phyloP scores from a whole-genome alignment of 1,140 invertebrate species.

The Cydia fagiglandana region DNA sequence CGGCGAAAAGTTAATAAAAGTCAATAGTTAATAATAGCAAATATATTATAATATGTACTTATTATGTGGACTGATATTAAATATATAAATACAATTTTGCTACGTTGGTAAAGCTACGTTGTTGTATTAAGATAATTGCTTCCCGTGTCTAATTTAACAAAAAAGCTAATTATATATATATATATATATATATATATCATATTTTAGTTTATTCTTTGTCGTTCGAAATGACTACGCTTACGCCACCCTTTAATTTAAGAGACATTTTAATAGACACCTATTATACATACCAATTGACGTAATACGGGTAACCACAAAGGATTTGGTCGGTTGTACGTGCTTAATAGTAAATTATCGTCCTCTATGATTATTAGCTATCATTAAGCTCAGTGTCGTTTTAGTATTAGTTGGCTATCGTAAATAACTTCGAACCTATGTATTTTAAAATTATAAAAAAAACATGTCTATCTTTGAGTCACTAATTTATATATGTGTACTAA shows the following conservation, averaged over 20 bases:
- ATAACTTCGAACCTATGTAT: too few relatives aligned
- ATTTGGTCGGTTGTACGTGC: background rate
- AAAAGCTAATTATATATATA: background rate
- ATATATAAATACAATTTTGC: too few relatives aligned
- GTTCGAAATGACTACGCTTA: background rate
- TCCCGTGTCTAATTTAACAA: background rate
- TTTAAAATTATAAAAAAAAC: too few relatives aligned
- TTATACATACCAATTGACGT: conserved; percentile 9
- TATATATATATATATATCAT: background rate
- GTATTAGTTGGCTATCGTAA: too few relatives aligned
- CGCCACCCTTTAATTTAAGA: background rate
- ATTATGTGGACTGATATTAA: background rate
- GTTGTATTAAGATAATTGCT: background rate
- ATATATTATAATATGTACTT: too few relatives aligned
- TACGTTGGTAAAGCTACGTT: background rate
- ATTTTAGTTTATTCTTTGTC: background rate
- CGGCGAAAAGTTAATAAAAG: too few relatives aligned
- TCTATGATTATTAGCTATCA: background rate
- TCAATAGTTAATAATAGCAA: too few relatives aligned
- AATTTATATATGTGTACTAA: too few relatives aligned
- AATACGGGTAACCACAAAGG: background rate
- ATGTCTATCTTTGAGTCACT: too few relatives aligned
- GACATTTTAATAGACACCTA: too few relatives aligned
- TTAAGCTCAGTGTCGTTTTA: background rate
- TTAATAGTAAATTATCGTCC: background rate